Conservation (phyloP, 2,113 vertebrate species). For the Halcyon senegalensis region DNA sequence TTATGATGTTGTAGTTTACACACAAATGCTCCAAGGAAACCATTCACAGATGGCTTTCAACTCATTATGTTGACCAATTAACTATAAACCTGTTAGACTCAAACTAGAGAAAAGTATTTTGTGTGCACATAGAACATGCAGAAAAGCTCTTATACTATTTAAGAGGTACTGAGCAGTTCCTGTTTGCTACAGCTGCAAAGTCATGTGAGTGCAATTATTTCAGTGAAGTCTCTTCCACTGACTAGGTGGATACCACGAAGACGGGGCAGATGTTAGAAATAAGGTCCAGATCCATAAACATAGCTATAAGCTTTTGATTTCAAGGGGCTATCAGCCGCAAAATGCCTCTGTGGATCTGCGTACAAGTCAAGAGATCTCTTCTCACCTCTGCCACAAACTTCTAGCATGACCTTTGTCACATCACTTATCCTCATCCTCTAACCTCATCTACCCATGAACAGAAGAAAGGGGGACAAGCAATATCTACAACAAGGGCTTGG, state of each 20-base stretch:
- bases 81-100: not conserved
- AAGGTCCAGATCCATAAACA: conserved; percentile 2
- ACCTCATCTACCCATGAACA: not conserved
- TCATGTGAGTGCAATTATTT: not conserved
- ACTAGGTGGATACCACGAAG: conserved; percentile 20
- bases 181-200: conserved; percentile 44
- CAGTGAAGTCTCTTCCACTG: conserved; percentile 42
- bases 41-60: not conserved
- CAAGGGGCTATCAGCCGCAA: not conserved
- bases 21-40: not conserved
- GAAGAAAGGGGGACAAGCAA: not conserved
- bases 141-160: not conserved
- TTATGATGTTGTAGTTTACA: not conserved
- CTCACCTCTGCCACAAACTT: not conserved
- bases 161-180: not conserved
- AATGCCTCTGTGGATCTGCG: not conserved
- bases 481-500: not conserved
- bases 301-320: not conserved
- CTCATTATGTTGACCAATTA: not conserved
- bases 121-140: not conserved
- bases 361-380: not conserved
- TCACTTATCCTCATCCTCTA: not conserved
- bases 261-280: conserved; percentile 11
- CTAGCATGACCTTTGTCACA: not conserved
- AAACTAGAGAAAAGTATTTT: not conserved